Conservation (phyloP, 1,140 invertebrate genomes). For the Zaprionus davidi region DNA sequence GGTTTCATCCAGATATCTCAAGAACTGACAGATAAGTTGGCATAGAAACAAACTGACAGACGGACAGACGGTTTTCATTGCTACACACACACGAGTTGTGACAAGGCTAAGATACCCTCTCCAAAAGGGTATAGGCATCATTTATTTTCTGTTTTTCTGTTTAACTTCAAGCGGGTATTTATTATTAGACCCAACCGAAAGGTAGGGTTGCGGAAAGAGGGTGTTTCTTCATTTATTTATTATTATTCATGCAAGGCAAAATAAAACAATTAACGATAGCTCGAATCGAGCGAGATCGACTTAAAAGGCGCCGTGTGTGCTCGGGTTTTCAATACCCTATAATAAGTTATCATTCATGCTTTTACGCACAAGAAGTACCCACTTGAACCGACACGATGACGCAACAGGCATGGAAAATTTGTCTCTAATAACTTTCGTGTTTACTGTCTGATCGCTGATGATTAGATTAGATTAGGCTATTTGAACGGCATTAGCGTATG, state of each 20-base stretch:
- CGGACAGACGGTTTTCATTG: not conserved
- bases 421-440: conserved; percentile 6
- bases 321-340: not conserved
- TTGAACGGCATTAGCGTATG: not conserved
- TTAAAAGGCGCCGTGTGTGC: no score
- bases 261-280: conserved; percentile 7
- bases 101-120: not conserved
- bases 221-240: conserved; percentile 11
- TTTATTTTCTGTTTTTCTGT: conserved; percentile 1
- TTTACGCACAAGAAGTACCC: not conserved
- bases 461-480: conserved; percentile 10
- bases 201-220: not conserved
- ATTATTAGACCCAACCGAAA: conserved; percentile 3
- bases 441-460: conserved; percentile 2
- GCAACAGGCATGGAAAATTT: conserved; percentile 2
- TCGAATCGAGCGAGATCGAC: not conserved
- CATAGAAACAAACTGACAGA: conserved; percentile 2
- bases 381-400: not conserved
- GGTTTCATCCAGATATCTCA: conserved; percentile 5
- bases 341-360: not conserved
- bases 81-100: not conserved
- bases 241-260: conserved; percentile 12
- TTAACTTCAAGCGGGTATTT: conserved; percentile 10
- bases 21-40: conserved; percentile 1
- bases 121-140: not conserved